Evolutionary conservation across 2,113 vertebrate species (phyloP), one percentile per base, ranked within the genome.

Genomic region (Todiramphus saurophagus): DNA sequence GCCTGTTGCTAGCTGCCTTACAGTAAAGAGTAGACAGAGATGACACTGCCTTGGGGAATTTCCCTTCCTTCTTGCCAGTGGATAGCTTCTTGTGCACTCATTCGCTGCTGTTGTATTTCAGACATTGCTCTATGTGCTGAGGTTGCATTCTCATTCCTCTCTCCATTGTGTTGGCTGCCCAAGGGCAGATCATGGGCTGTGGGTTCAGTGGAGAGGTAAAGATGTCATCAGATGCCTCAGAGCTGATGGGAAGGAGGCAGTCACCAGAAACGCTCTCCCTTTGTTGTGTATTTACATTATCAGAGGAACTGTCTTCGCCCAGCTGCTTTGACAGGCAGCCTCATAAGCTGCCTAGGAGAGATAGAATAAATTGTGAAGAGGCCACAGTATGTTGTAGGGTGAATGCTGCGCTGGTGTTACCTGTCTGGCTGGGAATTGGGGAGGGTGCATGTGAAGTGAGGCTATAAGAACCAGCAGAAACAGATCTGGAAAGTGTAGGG

Each of bases 151-250:
- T 10, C 4, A 8, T 62, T 85, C 20, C 35, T 76, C 12, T 44
- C 24, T 24, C 4, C 18, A 6, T 14, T 41, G 5, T 0, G 0
- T 16, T 2, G 5, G 31, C 55, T 76, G 31, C 41, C 3, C 1
- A 0, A 10, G 7, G 37, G 4, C 17, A 56, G 15, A 6, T 59
- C 37, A 39, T 18, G 7, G 51, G 6, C 8, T 11, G 4, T 1
- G 1, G 13, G 25, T 8, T 86, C 55, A 58, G 5, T 0, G 1
- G 11, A 9, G 30, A 56, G 14, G 23, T 13, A 63, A n/a, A 67
- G 51, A 27, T 0, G 2, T 77, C 2, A 1, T 18, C 7, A 1
- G 7, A 3, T 35, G 7, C 33, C 41, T 82, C 31, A 74, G 46
- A 59, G 8, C 20, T 84, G 14, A 27, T 5, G 35, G 25, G 23